Evolutionary conservation across 1,140 invertebrate genomes (phyloP).

Genomic region (Octopus sinensis): DNA sequence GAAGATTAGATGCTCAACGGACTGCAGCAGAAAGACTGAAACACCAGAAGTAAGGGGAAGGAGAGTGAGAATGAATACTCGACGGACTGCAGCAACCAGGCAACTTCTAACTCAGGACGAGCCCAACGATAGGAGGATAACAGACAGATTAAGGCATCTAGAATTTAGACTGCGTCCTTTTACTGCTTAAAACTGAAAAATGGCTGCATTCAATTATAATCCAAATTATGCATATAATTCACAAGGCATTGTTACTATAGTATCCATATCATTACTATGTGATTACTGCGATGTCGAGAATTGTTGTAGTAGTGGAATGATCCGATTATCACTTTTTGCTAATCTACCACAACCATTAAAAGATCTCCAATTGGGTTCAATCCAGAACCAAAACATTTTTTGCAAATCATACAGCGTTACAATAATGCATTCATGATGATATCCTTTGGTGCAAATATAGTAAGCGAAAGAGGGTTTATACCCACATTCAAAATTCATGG

Average conservation of each 20-base stretch:
- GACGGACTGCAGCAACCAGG: not conserved
- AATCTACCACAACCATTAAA: not conserved
- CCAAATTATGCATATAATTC: not conserved
- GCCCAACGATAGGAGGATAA: not conserved
- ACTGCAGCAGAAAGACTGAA: too few species aligned
- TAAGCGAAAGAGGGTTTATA: not conserved
- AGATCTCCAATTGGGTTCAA: not conserved
- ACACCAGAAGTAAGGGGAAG: too few species aligned
- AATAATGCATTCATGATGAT: not conserved
- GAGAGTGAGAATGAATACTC: not conserved
- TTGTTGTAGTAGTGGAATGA: not conserved
- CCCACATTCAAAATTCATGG: not conserved
- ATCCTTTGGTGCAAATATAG: not conserved
- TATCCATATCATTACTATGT: not conserved
- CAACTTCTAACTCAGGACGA: not conserved
- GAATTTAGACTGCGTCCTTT: not conserved
- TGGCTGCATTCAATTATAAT: not conserved
- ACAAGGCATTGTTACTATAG: not conserved
- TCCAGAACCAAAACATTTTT: not conserved
- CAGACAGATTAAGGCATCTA: not conserved
- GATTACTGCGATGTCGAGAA: not conserved
- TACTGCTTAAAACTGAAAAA: not conserved
- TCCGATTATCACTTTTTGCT: not conserved
- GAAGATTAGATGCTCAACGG: not conserved
- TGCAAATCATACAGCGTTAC: not conserved